phyloP scores from a whole-genome alignment of 2,888 invertebrate genomes.

The Julus scanicus region DNA sequence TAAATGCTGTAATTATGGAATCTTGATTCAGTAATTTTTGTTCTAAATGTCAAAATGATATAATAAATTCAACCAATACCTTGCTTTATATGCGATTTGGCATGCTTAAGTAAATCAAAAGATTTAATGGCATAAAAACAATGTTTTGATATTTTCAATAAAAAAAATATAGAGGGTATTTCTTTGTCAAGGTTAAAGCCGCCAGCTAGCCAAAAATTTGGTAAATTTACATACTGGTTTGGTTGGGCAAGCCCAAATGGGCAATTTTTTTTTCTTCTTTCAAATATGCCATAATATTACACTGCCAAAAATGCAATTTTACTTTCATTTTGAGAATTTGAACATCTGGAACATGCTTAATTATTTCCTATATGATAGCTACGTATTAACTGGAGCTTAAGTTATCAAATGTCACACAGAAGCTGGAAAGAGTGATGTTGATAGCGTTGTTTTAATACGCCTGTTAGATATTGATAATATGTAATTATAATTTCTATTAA shows the following conservation, averaged over 20 bases:
- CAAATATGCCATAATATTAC: background rate
- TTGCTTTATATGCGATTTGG: background rate
- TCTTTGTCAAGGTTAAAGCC: constrained; percentile 19
- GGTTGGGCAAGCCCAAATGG: background rate
- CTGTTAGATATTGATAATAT: background rate
- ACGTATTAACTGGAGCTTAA: background rate
- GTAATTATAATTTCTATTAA: background rate
- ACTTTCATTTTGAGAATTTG: background rate
- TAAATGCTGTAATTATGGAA: too few relatives aligned
- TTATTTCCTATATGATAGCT: constrained; percentile 10
- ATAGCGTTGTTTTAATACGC: background rate
- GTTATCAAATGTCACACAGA: constrained; percentile 14
- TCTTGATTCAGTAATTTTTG: too few relatives aligned
- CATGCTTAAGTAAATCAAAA: background rate
- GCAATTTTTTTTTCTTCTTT: background rate
- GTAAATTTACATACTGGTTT: constrained; percentile 10
- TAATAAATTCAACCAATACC: background rate
- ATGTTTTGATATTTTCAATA: background rate
- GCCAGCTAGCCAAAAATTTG: background rate
- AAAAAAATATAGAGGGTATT: background rate
- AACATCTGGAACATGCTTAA: background rate
- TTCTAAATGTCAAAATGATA: too few relatives aligned
- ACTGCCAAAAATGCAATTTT: constrained; percentile 22
- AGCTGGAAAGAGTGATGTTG: constrained; percentile 14
- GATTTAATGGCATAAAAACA: background rate